Evolutionary conservation across 2,113 vertebrate species (phyloP).

Genomic region (Lycocorax pyrrhopterus): DNA sequence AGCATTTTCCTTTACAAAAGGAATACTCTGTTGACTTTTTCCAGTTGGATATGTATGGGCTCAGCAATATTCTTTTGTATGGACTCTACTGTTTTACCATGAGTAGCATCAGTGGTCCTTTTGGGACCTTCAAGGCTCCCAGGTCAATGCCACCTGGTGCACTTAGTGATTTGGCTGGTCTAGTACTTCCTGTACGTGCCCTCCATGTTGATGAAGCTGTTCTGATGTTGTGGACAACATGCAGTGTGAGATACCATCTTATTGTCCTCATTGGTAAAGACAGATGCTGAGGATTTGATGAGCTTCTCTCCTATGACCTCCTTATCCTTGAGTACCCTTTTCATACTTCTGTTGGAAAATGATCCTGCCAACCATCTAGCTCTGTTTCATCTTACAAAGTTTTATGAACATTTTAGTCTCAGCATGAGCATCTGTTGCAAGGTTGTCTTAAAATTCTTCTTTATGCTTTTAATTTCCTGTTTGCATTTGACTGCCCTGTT

Average conservation of each 20-base stretch:
- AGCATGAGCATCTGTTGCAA: not conserved
- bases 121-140: not conserved
- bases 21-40: not conserved
- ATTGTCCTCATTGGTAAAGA: not conserved
- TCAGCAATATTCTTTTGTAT: not conserved
- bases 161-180: not conserved
- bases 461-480: not conserved
- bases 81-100: not conserved
- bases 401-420: not conserved
- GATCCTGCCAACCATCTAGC: not conserved
- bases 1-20: not conserved
- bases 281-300: not conserved
- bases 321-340: not conserved
- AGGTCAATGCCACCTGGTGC: not conserved
- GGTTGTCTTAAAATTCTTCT: not conserved
- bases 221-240: not conserved
- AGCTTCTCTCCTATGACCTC: not conserved
- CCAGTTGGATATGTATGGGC: accelerated
- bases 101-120: not conserved
- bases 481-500: not conserved
- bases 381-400: not conserved
- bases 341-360: not conserved
- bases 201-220: not conserved
- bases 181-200: not conserved
- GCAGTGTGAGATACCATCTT: not conserved